A percentile compares a stretch with the other conserved stretches of the same genome.
Conservation (phyloP, 2,797 vertebrate genomes). For the Cottoperca gobio region DNA sequence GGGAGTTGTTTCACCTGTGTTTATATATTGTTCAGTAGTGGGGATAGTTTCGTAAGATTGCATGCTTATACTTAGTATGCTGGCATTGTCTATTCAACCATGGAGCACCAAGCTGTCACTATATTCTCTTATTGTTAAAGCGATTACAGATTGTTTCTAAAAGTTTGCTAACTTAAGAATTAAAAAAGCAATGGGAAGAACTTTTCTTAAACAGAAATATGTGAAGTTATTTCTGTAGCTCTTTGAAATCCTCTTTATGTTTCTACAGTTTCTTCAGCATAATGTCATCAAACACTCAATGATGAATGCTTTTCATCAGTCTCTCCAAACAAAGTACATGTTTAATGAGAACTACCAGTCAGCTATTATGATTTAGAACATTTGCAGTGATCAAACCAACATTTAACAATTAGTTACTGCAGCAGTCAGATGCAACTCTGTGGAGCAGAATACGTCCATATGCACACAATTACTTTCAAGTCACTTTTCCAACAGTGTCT, state of each 20-base stretch:
- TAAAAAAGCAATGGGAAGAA: too few species aligned
- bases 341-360: background rate
- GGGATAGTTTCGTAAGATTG: background rate
- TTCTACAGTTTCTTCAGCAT: too few species aligned
- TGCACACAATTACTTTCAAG: slow-evolving; percentile 60
- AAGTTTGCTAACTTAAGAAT: too few species aligned
- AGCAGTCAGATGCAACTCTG: slow-evolving; percentile 23
- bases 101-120: background rate
- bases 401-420: slow-evolving; percentile 27
- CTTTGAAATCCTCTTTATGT: too few species aligned
- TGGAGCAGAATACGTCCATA: slow-evolving; percentile 32
- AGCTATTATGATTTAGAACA: background rate
- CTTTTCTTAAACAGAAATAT: too few species aligned
- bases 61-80: background rate
- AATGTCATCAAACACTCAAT: too few species aligned
- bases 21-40: background rate
- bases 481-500: slow-evolving; percentile 40
- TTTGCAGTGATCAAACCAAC: slow-evolving; percentile 18
- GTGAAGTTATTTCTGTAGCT: too few species aligned
- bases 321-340: background rate
- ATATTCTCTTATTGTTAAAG: too few species aligned
- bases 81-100: background rate
- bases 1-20: background rate
- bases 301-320: background rate
- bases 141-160: too few species aligned